These are phyloP conservation scores for Serripes groenlandicus DNA, from an alignment of 2,888 invertebrate species.

Conservation along the genomic window DNA sequence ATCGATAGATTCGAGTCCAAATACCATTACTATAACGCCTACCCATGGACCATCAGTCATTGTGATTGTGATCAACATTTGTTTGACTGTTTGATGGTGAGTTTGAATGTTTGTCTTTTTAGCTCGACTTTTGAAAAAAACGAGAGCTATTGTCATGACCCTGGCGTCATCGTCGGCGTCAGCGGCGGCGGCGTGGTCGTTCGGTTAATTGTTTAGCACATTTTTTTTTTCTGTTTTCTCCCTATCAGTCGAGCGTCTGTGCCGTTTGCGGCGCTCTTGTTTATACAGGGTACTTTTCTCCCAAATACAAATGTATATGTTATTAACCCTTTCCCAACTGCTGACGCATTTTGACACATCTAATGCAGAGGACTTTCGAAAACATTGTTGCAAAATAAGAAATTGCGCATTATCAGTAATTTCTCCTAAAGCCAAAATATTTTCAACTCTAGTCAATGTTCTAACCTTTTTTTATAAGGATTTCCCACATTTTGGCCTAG, in stretches of 20 bases:
- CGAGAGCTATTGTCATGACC: no score
- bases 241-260: no score
- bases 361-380: background rate
- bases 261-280: no score
- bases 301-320: background rate
- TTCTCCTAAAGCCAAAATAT: background rate
- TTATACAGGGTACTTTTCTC: no score
- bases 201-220: no score
- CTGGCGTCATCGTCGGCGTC: no score
- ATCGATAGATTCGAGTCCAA: constrained; percentile 94
- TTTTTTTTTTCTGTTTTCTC: no score
- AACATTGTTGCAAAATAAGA: background rate
- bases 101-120: no score
- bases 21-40: constrained; percentile 95
- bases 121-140: no score
- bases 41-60: constrained; percentile 96
- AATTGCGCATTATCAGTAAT: background rate
- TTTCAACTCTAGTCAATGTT: background rate
- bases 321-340: background rate
- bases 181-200: no score
- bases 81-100: constrained; percentile 71
- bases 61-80: constrained; percentile 94
- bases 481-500: no score
- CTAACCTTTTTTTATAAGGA: no score
- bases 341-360: background rate